Conservation (phyloP, 2,888 invertebrate species). For the Dolichomitus sp. region DNA sequence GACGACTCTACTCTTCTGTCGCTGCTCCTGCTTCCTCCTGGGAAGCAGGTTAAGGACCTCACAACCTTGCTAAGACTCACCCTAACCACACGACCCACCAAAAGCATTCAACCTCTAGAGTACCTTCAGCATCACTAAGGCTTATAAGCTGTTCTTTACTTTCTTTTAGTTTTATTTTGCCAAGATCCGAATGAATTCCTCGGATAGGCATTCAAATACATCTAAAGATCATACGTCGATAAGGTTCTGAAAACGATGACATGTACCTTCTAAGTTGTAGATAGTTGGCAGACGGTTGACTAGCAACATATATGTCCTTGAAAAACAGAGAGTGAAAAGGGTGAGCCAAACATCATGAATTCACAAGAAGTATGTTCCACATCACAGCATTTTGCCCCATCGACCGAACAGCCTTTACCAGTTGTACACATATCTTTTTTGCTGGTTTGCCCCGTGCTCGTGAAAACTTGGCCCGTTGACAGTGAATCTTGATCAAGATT, state of each 20-base stretch:
- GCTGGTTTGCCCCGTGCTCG: slow-evolving; percentile 4
- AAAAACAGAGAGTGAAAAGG: neutral
- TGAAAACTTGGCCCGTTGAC: slow-evolving; percentile 48
- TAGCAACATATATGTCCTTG: neutral
- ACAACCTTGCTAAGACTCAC: slow-evolving; percentile 63
- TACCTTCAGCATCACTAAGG: neutral
- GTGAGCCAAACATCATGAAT: slow-evolving; percentile 20
- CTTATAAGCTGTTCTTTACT: slow-evolving; percentile 17
- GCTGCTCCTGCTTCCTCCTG: slow-evolving; percentile 45
- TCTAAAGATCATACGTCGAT: neutral
- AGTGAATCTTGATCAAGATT: slow-evolving; percentile 53
- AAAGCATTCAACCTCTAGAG: slow-evolving; percentile 37
- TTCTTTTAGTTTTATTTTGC: slow-evolving; percentile 5
- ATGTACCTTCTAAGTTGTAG: neutral
- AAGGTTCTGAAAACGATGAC: neutral
- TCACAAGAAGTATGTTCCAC: slow-evolving; percentile 20
- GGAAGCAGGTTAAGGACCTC: slow-evolving; percentile 66
- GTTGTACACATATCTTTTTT: slow-evolving; percentile 32
- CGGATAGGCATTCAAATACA: neutral
- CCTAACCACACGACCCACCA: slow-evolving; percentile 32
- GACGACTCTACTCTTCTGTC: slow-evolving; percentile 58
- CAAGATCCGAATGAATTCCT: neutral
- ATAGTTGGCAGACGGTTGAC: neutral
- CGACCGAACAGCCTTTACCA: slow-evolving; percentile 15
- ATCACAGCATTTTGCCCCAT: slow-evolving; percentile 28